Evolutionary conservation across 1,140 invertebrate species (phyloP).

Genomic region (Sycophaga agraensis): DNA sequence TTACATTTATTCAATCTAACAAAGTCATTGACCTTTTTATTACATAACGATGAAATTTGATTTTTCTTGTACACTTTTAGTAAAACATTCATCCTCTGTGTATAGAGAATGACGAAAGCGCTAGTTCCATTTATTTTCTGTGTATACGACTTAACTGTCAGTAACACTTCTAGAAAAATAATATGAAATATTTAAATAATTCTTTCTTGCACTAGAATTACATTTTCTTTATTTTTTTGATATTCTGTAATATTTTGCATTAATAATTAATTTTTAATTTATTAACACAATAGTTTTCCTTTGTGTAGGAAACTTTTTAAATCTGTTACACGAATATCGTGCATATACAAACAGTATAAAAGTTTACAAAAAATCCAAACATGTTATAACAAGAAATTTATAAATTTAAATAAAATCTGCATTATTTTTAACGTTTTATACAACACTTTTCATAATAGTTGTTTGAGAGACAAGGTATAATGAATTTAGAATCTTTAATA

Average conservation of each 20-base stretch:
- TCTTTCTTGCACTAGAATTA: neutral
- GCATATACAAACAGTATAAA: conserved; percentile 28
- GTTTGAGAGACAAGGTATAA: conserved; percentile 5
- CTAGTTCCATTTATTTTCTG: neutral
- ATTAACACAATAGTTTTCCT: conserved; percentile 14
- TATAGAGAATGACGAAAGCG: neutral
- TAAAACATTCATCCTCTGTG: conserved; percentile 8
- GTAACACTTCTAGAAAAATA: conserved; percentile 23
- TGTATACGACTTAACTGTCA: conserved; percentile 5
- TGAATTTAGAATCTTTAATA: conserved; percentile 18
- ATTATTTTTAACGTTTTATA: conserved; percentile 23
- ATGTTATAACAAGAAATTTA: conserved; percentile 19
- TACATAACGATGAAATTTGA: conserved; percentile 13
- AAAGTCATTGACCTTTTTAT: neutral
- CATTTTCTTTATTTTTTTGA: conserved; percentile 3
- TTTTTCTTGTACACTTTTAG: neutral
- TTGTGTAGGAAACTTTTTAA: conserved; percentile 3
- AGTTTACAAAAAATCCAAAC: conserved; percentile 28
- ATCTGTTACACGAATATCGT: conserved; percentile 21
- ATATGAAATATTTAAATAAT: conserved; percentile 18
- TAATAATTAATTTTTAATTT: conserved; percentile 12
- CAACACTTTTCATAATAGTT: conserved; percentile 17
- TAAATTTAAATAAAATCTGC: conserved; percentile 23
- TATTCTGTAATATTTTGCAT: conserved; percentile 21
- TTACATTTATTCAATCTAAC: conserved; percentile 18